Evolutionary conservation across 2,113 vertebrate species (phyloP).

Genomic region (Ptyas mucosa): DNA sequence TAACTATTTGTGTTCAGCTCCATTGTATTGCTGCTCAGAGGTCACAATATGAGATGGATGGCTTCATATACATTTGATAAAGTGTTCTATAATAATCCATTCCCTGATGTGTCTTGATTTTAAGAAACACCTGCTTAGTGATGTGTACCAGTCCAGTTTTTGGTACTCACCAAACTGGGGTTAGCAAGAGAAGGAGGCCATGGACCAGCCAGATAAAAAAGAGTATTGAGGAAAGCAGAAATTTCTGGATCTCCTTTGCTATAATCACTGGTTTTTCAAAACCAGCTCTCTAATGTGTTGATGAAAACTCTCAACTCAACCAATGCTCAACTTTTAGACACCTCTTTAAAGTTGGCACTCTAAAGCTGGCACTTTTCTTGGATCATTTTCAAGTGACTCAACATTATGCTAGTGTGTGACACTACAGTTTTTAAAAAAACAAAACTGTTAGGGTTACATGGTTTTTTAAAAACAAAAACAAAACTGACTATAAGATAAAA

Average conservation of each 20-base stretch:
- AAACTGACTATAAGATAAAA: not conserved
- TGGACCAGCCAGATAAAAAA: not conserved
- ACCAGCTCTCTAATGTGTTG: not conserved
- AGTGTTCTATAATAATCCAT: not conserved
- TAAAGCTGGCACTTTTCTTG: not conserved
- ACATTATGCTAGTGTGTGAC: not conserved
- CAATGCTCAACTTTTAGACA: not conserved
- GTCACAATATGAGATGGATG: not conserved
- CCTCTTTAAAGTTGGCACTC: not conserved
- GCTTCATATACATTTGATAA: not conserved
- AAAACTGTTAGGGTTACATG: not conserved
- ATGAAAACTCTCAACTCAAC: not conserved
- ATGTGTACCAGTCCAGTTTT: not conserved
- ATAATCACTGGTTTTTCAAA: not conserved
- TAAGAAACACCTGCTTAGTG: not conserved
- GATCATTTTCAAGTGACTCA: not conserved
- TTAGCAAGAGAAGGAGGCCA: not conserved
- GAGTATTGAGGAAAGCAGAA: not conserved
- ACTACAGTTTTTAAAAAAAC: not conserved
- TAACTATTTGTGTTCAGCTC: not conserved
- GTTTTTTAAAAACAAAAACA: not conserved
- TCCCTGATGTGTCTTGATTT: not conserved
- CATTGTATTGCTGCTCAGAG: not conserved
- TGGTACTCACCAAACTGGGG: not conserved
- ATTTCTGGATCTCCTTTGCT: not conserved